Evolutionary conservation across 2,888 invertebrate genomes (phyloP).

Genomic region (Habroteleia sp.): DNA sequence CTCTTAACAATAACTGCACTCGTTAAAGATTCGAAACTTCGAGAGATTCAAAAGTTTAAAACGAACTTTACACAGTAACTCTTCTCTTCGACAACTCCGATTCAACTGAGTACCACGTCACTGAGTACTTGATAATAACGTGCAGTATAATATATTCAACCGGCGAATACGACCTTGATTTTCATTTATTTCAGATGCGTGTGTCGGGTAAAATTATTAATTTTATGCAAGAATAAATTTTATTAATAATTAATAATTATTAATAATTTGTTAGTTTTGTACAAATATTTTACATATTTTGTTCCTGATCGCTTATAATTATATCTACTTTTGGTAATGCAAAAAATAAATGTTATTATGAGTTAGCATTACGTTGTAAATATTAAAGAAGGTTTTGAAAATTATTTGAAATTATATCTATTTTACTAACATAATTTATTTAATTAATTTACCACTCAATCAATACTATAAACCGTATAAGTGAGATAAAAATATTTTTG

Average conservation of each 20-base stretch:
- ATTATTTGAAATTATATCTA: too few species aligned
- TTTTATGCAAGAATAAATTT: conserved; percentile 17
- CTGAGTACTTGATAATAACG: conserved; percentile 41
- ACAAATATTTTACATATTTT: too few species aligned
- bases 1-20: conserved; percentile 7
- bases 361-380: too few species aligned
- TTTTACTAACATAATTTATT: too few species aligned
- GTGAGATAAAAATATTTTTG: too few species aligned
- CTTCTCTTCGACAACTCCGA: conserved; percentile 26
- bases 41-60: conserved; percentile 2
- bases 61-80: conserved; percentile 33
- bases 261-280: too few species aligned
- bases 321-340: background rate
- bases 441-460: too few species aligned
- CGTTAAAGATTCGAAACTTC: conserved; percentile 13
- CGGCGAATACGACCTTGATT: conserved; percentile 32
- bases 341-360: too few species aligned
- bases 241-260: conserved; percentile 1
- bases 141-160: conserved; percentile 18
- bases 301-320: too few species aligned
- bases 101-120: conserved; percentile 40
- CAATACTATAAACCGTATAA: too few species aligned
- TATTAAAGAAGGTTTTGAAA: too few species aligned
- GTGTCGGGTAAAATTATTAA: conserved; percentile 8
- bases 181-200: conserved; percentile 6